Evolutionary conservation across 2,113 vertebrate genomes (phyloP).

Genomic region (Phainopepla nitens): DNA sequence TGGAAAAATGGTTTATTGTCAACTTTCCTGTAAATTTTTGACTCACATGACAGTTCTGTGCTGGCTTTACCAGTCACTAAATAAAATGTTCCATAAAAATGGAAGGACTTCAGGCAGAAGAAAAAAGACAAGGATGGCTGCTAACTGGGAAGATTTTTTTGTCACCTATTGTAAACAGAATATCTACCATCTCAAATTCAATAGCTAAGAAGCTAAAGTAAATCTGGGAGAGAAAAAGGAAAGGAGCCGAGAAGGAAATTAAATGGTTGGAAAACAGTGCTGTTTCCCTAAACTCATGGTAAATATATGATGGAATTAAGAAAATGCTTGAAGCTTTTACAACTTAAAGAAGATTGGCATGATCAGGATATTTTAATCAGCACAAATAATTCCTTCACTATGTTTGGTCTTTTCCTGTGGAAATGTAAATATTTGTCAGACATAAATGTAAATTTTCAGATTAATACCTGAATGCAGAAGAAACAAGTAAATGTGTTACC

Average conservation of each 20-base stretch:
- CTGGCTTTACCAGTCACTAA: not conserved
- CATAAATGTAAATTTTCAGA: not conserved
- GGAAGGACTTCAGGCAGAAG: not conserved
- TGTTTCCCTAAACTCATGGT: not conserved
- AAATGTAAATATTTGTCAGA: constrained; percentile 9
- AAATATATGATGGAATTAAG: not conserved
- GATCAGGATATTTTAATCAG: not conserved
- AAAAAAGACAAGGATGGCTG: not conserved
- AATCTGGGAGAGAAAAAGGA: not conserved
- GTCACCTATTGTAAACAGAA: not conserved
- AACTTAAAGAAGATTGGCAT: not conserved
- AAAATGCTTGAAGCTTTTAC: not conserved
- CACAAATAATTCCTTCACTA: not conserved
- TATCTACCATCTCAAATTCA: not conserved
- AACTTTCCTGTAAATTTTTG: not conserved
- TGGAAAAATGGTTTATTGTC: not conserved
- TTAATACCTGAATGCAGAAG: not conserved
- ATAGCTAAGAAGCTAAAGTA: not conserved
- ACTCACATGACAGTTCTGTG: not conserved
- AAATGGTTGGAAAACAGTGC: not conserved
- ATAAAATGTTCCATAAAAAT: not conserved
- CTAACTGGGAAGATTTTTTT: not conserved
- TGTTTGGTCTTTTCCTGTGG: not conserved
- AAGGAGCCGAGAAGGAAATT: not conserved
- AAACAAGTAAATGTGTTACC: not conserved